phyloP scores from a whole-genome alignment of 1,140 invertebrate genomes.

The Phenacoccus solenopsis region DNA sequence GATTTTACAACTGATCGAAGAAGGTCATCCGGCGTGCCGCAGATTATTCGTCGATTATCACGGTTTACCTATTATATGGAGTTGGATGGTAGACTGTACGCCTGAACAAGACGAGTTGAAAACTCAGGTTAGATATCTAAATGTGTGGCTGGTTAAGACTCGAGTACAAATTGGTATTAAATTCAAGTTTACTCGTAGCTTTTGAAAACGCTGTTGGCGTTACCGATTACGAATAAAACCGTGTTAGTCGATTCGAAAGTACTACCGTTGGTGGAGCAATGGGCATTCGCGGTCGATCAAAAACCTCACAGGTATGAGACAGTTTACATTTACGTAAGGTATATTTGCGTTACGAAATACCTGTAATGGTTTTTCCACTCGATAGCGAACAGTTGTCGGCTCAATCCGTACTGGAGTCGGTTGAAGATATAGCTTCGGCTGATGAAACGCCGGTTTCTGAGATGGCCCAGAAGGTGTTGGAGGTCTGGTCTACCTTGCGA shows the following conservation, averaged over 20 bases:
- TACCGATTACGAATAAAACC: constrained; percentile 87
- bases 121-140: not conserved
- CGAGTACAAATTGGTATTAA: too few relatives aligned
- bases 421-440: constrained; percentile 6
- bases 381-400: not conserved
- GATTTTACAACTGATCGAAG: constrained; percentile 52
- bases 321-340: too few relatives aligned
- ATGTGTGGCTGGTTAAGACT: too few relatives aligned
- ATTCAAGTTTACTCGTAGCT: constrained; percentile 40
- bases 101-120: constrained; percentile 3
- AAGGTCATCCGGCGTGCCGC: constrained; percentile 63
- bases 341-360: too few relatives aligned
- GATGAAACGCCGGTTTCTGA: constrained; percentile 35
- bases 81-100: constrained; percentile 53
- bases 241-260: constrained; percentile 87
- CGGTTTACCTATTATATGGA: constrained; percentile 75
- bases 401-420: not conserved
- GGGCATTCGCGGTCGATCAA: constrained; percentile 38
- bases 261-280: constrained; percentile 63
- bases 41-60: constrained; percentile 90
- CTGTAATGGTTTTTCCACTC: too few relatives aligned
- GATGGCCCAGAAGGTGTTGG: constrained; percentile 52
- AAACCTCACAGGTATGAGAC: constrained; percentile 20
- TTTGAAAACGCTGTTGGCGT: constrained; percentile 59
- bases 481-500: constrained; percentile 66